Evolutionary conservation across 35 echinoderm and acorn worm genomes (phyloP), one percentile per base, ranked within the genome.

Genomic region (Lytechinus variegatus): DNA sequence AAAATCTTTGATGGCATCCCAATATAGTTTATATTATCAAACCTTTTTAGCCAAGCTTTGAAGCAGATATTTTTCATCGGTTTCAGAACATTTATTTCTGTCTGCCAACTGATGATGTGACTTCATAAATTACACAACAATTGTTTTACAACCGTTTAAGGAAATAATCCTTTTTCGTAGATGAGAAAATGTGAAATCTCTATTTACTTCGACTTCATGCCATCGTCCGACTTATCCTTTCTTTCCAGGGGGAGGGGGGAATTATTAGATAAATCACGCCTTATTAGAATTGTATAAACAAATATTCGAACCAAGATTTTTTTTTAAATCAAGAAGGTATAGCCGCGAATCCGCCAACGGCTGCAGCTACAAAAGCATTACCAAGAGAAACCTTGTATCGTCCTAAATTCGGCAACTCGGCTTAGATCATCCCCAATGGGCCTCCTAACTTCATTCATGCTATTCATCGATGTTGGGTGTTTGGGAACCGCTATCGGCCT

Each of bases 321-420:
- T 79, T 79, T 79, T 79, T 24, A 79, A 79, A 79, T n/a, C 19
- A 79, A 19, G 66, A 79, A 24, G 19, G 66, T 16, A 79, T n/a
- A 79, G 16, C 66, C 66, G 66, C 66, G 66, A 24, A 11, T 79
- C 66, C n/a, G 66, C 66, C 66, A 79, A 16, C 66, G 66, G 66
- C 66, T 79, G 66, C 66, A 19, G 66, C 66, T 79, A 79, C 66
- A 79, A 79, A 79, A 79, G 66, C 66, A 79, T 79, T 79, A 79
- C 14, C 66, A 79, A 79, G 66, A 79, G 66, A 79, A 16, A 79
- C 66, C 12, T 24, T 79, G 66, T 79, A 79, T 16, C 66, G n/a
- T 24, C 66, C 66, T 79, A 16, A 79, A 79, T 24, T 79, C 66
- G 14, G 66, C 66, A 79, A 79, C 66, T 79, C 16, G 19, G 66